These are phyloP conservation scores for Lates calcarifer DNA, from an alignment of 2,113 vertebrate genomes.

Conservation along the genomic window DNA sequence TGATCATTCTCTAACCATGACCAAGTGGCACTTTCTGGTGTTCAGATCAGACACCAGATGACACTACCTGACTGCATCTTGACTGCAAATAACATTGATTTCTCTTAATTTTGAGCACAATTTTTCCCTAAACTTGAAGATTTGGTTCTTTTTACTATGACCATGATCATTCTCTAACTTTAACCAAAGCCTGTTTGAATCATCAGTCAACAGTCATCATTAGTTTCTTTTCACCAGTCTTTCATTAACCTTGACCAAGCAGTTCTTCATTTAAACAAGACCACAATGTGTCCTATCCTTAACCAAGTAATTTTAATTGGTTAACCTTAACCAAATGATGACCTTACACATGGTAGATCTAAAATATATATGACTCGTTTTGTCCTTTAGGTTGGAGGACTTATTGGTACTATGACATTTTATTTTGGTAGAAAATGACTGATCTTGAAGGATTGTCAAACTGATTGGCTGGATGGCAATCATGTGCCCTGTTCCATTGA, in stretches of 20 bases:
- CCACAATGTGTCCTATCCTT: background rate
- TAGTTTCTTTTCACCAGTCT: too few species aligned
- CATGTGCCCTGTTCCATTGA: conserved; percentile 5
- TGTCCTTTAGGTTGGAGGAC: background rate
- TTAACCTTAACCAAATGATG: background rate
- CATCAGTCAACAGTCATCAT: too few species aligned
- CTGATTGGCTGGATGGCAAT: background rate
- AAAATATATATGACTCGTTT: background rate
- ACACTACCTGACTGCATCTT: too few species aligned
- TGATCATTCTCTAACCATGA: background rate
- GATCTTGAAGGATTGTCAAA: background rate
- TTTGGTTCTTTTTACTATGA: background rate
- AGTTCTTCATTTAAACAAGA: background rate
- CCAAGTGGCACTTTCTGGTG: too few species aligned
- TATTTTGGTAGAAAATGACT: background rate
- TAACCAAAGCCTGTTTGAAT: too few species aligned
- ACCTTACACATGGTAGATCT: background rate
- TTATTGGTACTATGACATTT: background rate
- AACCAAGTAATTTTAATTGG: too few species aligned
- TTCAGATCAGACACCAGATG: too few species aligned
- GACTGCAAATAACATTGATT: background rate
- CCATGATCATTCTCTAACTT: background rate
- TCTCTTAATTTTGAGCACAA: background rate
- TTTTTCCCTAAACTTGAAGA: background rate
- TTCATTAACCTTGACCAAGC: background rate